Base-by-base conservation (phyloP, 1,140 invertebrate species). In the Bombus turneri region DNA sequence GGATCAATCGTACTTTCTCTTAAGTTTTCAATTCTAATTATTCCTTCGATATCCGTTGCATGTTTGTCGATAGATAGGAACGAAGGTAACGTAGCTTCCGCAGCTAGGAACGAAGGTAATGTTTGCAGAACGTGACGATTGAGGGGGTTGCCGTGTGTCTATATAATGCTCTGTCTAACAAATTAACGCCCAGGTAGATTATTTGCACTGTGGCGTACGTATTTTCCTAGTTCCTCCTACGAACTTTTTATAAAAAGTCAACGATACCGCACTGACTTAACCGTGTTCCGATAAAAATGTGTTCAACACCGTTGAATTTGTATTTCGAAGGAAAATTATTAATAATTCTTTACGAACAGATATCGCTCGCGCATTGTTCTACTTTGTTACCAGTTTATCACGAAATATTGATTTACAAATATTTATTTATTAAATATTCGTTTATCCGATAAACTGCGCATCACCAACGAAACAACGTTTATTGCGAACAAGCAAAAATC, bases 91-190 rank as follows among this genome's bases (percentile, higher is more conserved):
- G 57, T 25, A 64, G 37, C 3, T 41, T 2, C 9, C 10, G 28
- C 15, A 22, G 1, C 13, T 5, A 10, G 71, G 28, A 12, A 22
- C 28, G n/a, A 74, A 53, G 73, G 22, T 53, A 74, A 74, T 34
- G 73, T 73, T 73, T 73, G 71, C 5, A 18, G 41, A 73, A 73
- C 71, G 71, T 73, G 71, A 72, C 43, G 28, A 2, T 41, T 8
- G n/a, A 41, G 28, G 22, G 15, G 8, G 15, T 9, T 73, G 41
- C 41, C 43, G 15, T 8, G 39, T 31, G 28, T 71, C 25, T 71
- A 41, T 39, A 41, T 39, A n/a, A 41, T 13, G 69, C 69, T 41
- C 12, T 15, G 25, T n/a, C 28, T 28, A 41, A 71, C 28, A 71
- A 71, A 71, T 71, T 71, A 71, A 41, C 13, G 69, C 41, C 22